A percentile compares a stretch with the other conserved stretches of the same genome.
Conservation (phyloP, 2,888 invertebrate genomes). For the Cartodere bifasciata region DNA sequence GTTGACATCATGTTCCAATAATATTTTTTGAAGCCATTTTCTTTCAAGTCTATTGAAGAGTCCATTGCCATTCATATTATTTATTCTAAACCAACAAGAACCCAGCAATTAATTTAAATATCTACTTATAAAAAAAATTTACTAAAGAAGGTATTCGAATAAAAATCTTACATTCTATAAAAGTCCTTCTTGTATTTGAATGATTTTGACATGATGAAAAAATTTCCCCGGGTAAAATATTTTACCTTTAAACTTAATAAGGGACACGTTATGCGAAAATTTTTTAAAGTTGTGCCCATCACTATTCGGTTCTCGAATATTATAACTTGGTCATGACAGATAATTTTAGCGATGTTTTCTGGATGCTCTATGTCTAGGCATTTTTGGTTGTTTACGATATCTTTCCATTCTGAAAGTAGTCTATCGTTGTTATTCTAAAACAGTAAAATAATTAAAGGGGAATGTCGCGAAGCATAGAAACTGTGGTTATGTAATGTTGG, state of each 20-base stretch:
- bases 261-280: slow-evolving; percentile 20
- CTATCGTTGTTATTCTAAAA: slow-evolving; percentile 16
- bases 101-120: slow-evolving; percentile 2
- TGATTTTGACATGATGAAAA: slow-evolving; percentile 19
- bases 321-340: slow-evolving; percentile 30
- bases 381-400: slow-evolving; percentile 27
- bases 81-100: slow-evolving; percentile 24
- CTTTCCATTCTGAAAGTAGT: slow-evolving; percentile 23
- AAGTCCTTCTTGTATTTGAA: slow-evolving; percentile 23
- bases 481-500: no score
- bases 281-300: slow-evolving; percentile 22
- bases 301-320: slow-evolving; percentile 33
- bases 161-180: slow-evolving; percentile 24
- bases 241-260: slow-evolving; percentile 18
- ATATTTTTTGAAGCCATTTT: slow-evolving; percentile 26
- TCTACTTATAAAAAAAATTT: neutral
- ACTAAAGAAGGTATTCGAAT: no score
- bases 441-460: slow-evolving; percentile 3
- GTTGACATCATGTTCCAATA: slow-evolving; percentile 12
- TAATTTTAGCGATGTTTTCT: slow-evolving; percentile 21
- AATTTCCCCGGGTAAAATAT: slow-evolving; percentile 23
- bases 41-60: slow-evolving; percentile 31
- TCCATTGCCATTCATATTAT: slow-evolving; percentile 29
- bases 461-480: no score
- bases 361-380: slow-evolving; percentile 30